A percentile compares a stretch with the other conserved stretches of the same genome.
phyloP scores from a whole-genome alignment of 2,888 invertebrate species.

The Gerris lacustris region DNA sequence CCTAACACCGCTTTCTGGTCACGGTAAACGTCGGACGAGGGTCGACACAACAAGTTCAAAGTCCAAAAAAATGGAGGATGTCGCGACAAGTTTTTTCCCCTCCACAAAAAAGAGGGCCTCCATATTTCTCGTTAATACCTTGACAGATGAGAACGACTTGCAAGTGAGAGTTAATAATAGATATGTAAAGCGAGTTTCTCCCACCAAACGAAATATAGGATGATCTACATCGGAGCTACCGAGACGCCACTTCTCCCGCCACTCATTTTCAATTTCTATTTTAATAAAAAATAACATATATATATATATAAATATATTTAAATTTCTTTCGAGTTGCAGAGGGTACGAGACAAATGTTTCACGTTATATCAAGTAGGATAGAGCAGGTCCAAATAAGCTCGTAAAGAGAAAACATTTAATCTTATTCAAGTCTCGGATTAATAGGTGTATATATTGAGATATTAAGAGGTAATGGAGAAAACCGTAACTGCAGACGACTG shows the following conservation, averaged over 20 bases:
- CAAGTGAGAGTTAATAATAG: not conserved
- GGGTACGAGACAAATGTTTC: too few species aligned
- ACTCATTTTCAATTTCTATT: not conserved
- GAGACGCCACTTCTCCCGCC: not conserved
- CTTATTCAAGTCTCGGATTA: too few species aligned
- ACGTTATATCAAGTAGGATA: too few species aligned
- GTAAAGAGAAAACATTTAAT: too few species aligned
- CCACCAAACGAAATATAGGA: not conserved
- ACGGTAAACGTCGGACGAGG: not conserved
- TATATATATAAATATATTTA: not conserved
- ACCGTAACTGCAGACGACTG: too few species aligned
- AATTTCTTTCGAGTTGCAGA: too few species aligned
- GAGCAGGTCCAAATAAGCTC: too few species aligned
- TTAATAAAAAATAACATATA: not conserved
- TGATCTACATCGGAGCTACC: not conserved
- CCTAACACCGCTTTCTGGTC: not conserved
- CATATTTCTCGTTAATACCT: too few species aligned
- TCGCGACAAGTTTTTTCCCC: not conserved
- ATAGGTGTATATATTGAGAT: too few species aligned
- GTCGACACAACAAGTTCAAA: not conserved
- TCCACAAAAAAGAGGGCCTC: not conserved
- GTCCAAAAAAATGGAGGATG: not conserved
- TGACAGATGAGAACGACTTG: too few species aligned
- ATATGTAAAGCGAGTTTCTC: constrained; percentile 5
- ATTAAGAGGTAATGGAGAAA: too few species aligned